A percentile compares a stretch with the other conserved stretches of the same genome.
Evolutionary conservation across 2,113 vertebrate species (phyloP).

Genomic region (Anolis carolinensis): DNA sequence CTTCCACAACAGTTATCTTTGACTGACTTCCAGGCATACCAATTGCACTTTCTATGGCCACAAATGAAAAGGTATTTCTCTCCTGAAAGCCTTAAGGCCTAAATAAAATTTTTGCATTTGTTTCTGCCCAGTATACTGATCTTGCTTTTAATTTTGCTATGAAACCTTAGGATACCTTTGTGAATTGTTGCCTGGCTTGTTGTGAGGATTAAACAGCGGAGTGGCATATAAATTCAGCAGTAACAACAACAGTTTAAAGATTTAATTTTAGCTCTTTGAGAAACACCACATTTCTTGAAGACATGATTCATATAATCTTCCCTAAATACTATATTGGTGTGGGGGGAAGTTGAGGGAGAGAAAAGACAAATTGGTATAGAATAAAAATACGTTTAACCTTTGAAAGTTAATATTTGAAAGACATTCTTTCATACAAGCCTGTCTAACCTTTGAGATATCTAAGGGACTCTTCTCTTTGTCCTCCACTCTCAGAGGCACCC

Average conservation of each 20-base stretch:
- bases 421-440: neutral
- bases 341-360: too few species aligned
- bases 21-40: too few species aligned
- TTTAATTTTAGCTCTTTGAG: neutral
- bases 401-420: too few species aligned
- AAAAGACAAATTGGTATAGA: neutral
- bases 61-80: too few species aligned
- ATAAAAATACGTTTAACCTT: neutral
- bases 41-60: too few species aligned
- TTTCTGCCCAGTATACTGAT: neutral
- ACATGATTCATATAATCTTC: too few species aligned
- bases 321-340: too few species aligned
- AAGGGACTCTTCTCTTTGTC: neutral
- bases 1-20: too few species aligned
- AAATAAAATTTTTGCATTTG: neutral
- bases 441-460: neutral
- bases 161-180: neutral
- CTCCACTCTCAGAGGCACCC: too few species aligned
- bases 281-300: neutral
- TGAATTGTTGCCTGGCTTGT: neutral
- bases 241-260: neutral
- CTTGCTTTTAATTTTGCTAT: neutral
- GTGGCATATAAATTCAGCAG: neutral
- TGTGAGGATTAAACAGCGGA: neutral
- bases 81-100: neutral